These are phyloP conservation scores for Saccopteryx bilineata DNA, from an alignment of 2,113 vertebrate genomes.

Conservation along the genomic window DNA sequence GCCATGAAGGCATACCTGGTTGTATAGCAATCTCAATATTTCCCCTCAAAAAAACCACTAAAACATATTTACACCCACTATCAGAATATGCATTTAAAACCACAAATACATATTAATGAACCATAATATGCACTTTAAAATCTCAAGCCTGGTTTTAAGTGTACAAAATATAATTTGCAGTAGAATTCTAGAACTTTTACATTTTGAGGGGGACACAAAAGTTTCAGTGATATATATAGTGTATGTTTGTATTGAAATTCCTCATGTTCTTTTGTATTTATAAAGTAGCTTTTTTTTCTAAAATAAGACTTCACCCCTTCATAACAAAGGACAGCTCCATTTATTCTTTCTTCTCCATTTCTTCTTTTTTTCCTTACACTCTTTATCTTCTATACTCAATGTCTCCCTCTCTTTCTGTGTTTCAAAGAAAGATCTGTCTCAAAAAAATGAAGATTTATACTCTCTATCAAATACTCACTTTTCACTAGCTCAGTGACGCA, in stretches of 20 bases:
- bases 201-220: slow-evolving; percentile 10
- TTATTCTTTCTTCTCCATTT: neutral
- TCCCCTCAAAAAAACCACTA: neutral
- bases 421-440: slow-evolving; percentile 31
- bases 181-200: slow-evolving; percentile 28
- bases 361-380: neutral
- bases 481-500: slow-evolving; percentile 44
- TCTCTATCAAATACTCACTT: slow-evolving; percentile 36
- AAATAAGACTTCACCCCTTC: neutral
- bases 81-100: slow-evolving; percentile 65
- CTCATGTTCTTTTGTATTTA: neutral
- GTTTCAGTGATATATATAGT: slow-evolving; percentile 11
- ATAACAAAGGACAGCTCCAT: neutral
- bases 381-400: neutral
- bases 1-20: slow-evolving; percentile 42
- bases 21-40: slow-evolving; percentile 37
- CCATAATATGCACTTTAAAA: slow-evolving; percentile 64
- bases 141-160: slow-evolving; percentile 66
- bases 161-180: slow-evolving; percentile 43
- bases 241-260: slow-evolving; percentile 50
- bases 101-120: slow-evolving; percentile 57
- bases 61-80: slow-evolving; percentile 47
- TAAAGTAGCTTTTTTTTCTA: neutral
- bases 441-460: slow-evolving; percentile 63
- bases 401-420: neutral